Evolutionary conservation across 2,888 invertebrate genomes (phyloP).

Genomic region (Drosophila borborema): DNA sequence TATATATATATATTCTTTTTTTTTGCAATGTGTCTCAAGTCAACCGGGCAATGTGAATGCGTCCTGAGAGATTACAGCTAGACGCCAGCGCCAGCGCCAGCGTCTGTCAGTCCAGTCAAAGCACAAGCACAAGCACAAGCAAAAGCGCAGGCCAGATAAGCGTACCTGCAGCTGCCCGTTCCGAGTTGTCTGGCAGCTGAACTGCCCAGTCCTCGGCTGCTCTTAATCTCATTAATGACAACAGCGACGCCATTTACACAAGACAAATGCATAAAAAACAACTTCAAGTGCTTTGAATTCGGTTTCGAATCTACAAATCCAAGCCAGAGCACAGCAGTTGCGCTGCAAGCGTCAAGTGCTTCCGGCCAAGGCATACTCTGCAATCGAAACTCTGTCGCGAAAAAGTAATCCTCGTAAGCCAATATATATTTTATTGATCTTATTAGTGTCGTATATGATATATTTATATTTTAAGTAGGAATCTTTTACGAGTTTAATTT

Average conservation of each 20-base stretch:
- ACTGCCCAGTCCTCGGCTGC: slow-evolving; percentile 14
- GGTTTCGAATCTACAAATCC: slow-evolving; percentile 55
- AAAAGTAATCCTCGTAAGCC: neutral
- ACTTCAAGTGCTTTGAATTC: slow-evolving; percentile 75
- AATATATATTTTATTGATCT: neutral
- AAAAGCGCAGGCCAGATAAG: slow-evolving; percentile 51
- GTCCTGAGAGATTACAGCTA: slow-evolving; percentile 66
- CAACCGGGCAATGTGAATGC: slow-evolving; percentile 38
- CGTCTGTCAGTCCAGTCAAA: slow-evolving; percentile 23
- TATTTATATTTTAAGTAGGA: no score
- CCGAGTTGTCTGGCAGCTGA: neutral
- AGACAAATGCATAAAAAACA: slow-evolving; percentile 81
- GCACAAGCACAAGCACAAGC: slow-evolving; percentile 1
- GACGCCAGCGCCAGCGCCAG: slow-evolving; percentile 18
- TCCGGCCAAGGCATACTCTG: neutral
- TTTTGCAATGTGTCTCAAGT: slow-evolving; percentile 59
- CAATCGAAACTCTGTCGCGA: neutral
- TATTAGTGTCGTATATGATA: no score
- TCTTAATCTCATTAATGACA: slow-evolving; percentile 69
- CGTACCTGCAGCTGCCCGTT: slow-evolving; percentile 6
- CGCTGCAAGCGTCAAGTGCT: neutral
- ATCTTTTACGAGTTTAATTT: no score
- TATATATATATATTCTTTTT: no score
- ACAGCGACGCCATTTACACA: slow-evolving; percentile 63
- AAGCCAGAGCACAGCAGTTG: neutral